A percentile compares a stretch with the other conserved stretches of the same genome.
These are phyloP conservation scores for Ips nitidus DNA, from an alignment of 1,140 invertebrate genomes.

Conservation along the genomic window DNA sequence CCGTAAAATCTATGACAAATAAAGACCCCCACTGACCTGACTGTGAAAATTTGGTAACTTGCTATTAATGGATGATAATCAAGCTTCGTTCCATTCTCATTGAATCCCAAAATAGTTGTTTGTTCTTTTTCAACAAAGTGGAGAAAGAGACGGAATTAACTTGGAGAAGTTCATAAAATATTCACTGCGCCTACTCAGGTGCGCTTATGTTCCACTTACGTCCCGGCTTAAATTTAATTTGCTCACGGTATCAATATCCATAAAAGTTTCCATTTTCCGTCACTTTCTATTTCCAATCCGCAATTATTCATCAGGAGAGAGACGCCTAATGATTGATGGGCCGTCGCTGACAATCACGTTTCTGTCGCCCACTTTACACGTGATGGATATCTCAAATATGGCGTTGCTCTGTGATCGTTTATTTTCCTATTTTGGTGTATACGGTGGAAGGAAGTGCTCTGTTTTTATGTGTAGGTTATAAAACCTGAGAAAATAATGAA, in stretches of 20 bases:
- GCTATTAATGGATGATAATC: too few species aligned
- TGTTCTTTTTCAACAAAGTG: too few species aligned
- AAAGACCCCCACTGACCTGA: too few species aligned
- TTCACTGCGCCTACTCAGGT: conserved; percentile 35
- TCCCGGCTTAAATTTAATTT: conserved; percentile 38
- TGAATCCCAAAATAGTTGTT: too few species aligned
- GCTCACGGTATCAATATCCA: conserved; percentile 39
- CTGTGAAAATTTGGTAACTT: too few species aligned
- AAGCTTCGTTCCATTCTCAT: too few species aligned
- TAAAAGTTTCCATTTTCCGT: conserved; percentile 38
- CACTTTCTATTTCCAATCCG: conserved; percentile 33
- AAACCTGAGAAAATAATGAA: too few species aligned
- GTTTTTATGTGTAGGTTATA: too few species aligned
- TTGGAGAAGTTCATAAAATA: conserved; percentile 11
- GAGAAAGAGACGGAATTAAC: too few species aligned
- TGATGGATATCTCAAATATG: conserved; percentile 1
- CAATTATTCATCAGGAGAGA: conserved; percentile 34
- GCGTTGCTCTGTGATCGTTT: neutral
- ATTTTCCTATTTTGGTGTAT: neutral
- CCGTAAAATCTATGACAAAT: neutral
- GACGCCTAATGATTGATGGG: conserved; percentile 21
- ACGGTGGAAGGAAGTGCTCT: too few species aligned
- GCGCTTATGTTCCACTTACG: conserved; percentile 39
- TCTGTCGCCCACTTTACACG: conserved; percentile 16
- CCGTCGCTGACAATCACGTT: conserved; percentile 28